These are phyloP conservation scores for Gallinago jamesoni DNA, from an alignment of 2,113 vertebrate genomes.

Conservation along the genomic window DNA sequence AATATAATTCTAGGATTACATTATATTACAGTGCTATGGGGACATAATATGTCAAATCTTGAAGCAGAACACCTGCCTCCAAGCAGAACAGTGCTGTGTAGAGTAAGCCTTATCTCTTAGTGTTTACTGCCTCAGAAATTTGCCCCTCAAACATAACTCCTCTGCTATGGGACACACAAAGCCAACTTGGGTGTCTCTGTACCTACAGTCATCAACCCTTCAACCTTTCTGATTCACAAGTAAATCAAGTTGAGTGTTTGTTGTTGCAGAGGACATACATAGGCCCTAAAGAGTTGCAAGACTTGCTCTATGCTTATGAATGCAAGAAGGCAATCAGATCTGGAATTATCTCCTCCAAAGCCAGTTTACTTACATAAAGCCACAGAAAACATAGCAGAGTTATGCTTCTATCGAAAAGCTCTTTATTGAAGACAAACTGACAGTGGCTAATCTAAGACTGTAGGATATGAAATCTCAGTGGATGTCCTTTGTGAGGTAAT, in stretches of 20 bases:
- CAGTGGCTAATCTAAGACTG: not conserved
- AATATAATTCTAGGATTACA: constrained; percentile 49
- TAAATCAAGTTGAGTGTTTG: fast-evolving
- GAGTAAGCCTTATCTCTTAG: not conserved
- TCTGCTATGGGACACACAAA: not conserved
- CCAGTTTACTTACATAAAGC: not conserved
- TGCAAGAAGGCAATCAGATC: not conserved
- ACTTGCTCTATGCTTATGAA: not conserved
- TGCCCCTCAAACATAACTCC: not conserved
- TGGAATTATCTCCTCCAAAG: not conserved
- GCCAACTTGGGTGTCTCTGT: not conserved
- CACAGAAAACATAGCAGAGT: not conserved
- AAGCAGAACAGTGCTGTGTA: not conserved
- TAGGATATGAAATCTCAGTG: not conserved
- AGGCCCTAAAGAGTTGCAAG: not conserved
- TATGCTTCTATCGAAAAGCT: not conserved
- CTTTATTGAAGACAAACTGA: not conserved
- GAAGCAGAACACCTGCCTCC: constrained; percentile 37
- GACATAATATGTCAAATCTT: constrained; percentile 24
- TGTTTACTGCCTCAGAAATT: not conserved
- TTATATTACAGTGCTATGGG: not conserved
- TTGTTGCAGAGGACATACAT: not conserved
- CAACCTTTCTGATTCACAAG: not conserved
- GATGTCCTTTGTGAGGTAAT: not conserved
- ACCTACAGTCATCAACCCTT: not conserved